A percentile compares a stretch with the other conserved stretches of the same genome.
phyloP scores from a whole-genome alignment of 2,797 vertebrate genomes.

The Poecilia wingei region DNA sequence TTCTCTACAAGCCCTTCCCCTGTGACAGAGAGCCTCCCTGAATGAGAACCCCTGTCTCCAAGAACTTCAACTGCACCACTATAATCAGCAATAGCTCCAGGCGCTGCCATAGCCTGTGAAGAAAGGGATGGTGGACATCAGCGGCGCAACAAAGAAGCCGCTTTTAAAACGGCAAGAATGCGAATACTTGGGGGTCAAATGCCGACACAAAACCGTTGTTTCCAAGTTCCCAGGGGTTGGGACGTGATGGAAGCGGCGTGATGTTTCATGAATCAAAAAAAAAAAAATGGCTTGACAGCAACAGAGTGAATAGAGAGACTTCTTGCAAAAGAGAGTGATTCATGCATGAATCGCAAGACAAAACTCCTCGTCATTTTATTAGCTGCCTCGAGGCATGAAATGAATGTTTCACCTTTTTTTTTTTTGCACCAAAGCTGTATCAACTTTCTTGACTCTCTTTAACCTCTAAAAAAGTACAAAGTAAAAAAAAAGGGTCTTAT shows the following conservation, averaged over 20 bases:
- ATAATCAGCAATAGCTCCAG: conserved; percentile 71
- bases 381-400: conserved; percentile 40
- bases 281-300: conserved; percentile 15
- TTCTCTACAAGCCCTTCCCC: conserved; percentile 22
- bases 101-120: conserved; percentile 52
- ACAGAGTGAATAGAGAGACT: conserved; percentile 49
- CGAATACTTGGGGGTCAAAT: conserved; percentile 66
- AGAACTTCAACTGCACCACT: conserved; percentile 68
- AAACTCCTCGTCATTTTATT: conserved; percentile 48
- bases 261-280: conserved; percentile 61
- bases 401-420: conserved; percentile 51
- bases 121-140: conserved; percentile 59
- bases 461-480: conserved; percentile 42
- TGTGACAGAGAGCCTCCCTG: conserved; percentile 51
- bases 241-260: conserved; percentile 17
- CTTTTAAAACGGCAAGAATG: conserved; percentile 72
- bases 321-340: conserved; percentile 50
- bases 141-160: conserved; percentile 68
- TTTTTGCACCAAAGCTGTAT: conserved; percentile 46
- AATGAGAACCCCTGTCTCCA: conserved; percentile 69
- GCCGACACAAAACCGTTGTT: conserved; percentile 59
- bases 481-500: conserved; percentile 37
- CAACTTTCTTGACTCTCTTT: conserved; percentile 41
- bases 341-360: conserved; percentile 52
- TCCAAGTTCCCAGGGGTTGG: conserved; percentile 40